Base-by-base conservation (phyloP, 2,797 vertebrate species). In the Sardinella longiceps region DNA sequence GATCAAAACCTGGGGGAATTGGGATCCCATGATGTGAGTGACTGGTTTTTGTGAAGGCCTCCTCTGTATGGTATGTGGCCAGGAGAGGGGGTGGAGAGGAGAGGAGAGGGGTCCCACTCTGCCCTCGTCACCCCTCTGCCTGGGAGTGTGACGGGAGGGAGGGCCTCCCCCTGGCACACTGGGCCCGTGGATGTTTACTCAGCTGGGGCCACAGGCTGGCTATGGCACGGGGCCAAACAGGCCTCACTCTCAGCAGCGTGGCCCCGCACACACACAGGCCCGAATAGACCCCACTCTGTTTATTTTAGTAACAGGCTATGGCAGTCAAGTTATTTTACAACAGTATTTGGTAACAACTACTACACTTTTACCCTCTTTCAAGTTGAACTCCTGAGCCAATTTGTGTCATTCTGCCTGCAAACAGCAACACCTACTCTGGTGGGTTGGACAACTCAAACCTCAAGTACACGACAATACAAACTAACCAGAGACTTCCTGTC, bases 281-380 rank as follows among this genome's bases (percentile, higher is more conserved):
- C 87, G 88, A 88, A 60, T 58, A 86, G 87, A 87, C 90, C 88
- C 87, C 83, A 88, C 85, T 87, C 43, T 93, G 94, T 94, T 95
- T 94, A 92, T 94, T 95, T 96, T 94, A 93, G 91, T 93, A 95
- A 95, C 94, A 89, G 90, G 89, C 91, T 93, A 92, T 93, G 92
- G 94, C 93, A 93, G 92, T 43, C 82, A 87, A 92, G 89, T 93
- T 94, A 92, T 94, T 95, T 93, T 92, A 94, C 92, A 92, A 91
- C 91, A 91, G 92, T 92, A 94, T 93, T 93, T 87, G 88, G 91
- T 94, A 94, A 94, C 94, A 92, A 93, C 92, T 91, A 86, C 90
- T 93, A 92, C 90, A 93, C 92, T 91, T 91, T 90, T 92, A 88
- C 53, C 80, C 89, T 90, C 90, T 92, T 93, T 94, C 90, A 94